phyloP scores from a whole-genome alignment of 2,113 vertebrate genomes.

The Gambusia affinis region DNA sequence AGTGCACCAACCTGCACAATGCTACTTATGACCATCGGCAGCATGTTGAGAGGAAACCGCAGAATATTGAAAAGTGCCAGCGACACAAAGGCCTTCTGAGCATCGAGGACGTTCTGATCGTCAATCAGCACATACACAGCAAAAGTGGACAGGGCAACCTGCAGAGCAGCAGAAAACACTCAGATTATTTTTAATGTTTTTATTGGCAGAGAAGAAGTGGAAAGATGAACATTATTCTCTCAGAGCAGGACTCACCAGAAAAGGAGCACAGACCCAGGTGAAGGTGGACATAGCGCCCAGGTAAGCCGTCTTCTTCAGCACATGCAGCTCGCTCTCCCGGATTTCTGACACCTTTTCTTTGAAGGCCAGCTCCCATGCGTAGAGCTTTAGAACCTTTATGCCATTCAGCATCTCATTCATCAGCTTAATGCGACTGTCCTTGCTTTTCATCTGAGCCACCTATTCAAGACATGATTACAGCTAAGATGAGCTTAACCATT shows the following conservation, averaged over 20 bases:
- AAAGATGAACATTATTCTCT: background rate
- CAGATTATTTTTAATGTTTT: background rate
- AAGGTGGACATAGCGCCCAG: slow-evolving; percentile 90
- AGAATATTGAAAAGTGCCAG: slow-evolving; percentile 96
- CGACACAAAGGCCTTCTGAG: slow-evolving; percentile 93
- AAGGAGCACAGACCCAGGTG: slow-evolving; percentile 97
- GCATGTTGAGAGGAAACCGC: slow-evolving; percentile 91
- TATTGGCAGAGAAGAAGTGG: background rate
- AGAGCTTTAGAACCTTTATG: slow-evolving; percentile 96
- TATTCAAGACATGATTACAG: slow-evolving; percentile 43
- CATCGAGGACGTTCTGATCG: slow-evolving; percentile 85
- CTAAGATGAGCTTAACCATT: background rate
- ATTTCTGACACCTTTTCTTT: slow-evolving; percentile 90
- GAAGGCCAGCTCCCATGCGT: slow-evolving; percentile 98
- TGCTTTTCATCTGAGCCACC: slow-evolving; percentile 98
- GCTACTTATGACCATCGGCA: slow-evolving; percentile 97
- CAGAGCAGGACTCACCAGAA: slow-evolving; percentile 87
- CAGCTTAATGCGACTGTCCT: slow-evolving; percentile 95
- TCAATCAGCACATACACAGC: slow-evolving; percentile 84
- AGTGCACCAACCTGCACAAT: slow-evolving; percentile 86
- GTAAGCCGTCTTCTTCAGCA: slow-evolving; percentile 94
- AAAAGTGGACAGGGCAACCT: slow-evolving; percentile 85
- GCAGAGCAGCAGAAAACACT: slow-evolving; percentile 29
- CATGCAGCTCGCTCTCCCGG: slow-evolving; percentile 88
- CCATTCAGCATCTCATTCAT: slow-evolving; percentile 98